Conservation (phyloP, 2,797 vertebrate species). For the Crocodylus rhombifer region DNA sequence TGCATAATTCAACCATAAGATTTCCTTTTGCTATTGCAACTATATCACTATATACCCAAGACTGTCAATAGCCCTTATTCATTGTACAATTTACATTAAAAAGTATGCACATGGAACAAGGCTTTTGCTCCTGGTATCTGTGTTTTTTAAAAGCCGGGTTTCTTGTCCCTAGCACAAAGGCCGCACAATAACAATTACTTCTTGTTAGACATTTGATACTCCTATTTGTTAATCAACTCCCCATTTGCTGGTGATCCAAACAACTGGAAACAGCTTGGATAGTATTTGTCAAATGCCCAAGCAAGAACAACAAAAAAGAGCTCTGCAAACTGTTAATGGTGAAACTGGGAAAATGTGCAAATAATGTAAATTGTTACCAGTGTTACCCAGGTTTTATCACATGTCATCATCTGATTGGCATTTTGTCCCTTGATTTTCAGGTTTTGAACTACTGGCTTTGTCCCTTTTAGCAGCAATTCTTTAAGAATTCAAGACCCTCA, state of each 20-base stretch:
- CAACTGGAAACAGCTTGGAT: not conserved
- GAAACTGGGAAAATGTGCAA: slow-evolving; percentile 35
- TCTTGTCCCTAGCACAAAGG: too few species aligned
- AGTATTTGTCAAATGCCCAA: slow-evolving; percentile 9
- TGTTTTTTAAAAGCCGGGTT: too few species aligned
- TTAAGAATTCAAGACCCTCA: not conserved
- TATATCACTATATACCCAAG: not conserved
- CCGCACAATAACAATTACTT: not conserved
- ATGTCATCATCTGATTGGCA: not conserved
- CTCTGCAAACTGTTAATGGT: not conserved
- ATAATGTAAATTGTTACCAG: slow-evolving; percentile 6
- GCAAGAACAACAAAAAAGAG: not conserved
- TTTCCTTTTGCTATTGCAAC: not conserved
- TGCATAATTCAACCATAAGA: not conserved
- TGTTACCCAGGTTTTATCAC: slow-evolving; percentile 3
- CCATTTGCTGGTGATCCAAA: not conserved
- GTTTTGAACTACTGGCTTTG: not conserved
- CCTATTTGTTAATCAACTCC: not conserved
- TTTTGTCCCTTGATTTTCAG: not conserved
- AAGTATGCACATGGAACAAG: too few species aligned
- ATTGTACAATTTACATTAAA: too few species aligned
- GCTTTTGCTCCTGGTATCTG: too few species aligned
- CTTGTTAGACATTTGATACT: not conserved
- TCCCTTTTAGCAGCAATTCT: not conserved
- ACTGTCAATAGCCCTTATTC: too few species aligned